Percentiles rank a stretch among this genome's conserved stretches.
phyloP scores from a whole-genome alignment of 2,888 invertebrate species.

The Suillia variegata region DNA sequence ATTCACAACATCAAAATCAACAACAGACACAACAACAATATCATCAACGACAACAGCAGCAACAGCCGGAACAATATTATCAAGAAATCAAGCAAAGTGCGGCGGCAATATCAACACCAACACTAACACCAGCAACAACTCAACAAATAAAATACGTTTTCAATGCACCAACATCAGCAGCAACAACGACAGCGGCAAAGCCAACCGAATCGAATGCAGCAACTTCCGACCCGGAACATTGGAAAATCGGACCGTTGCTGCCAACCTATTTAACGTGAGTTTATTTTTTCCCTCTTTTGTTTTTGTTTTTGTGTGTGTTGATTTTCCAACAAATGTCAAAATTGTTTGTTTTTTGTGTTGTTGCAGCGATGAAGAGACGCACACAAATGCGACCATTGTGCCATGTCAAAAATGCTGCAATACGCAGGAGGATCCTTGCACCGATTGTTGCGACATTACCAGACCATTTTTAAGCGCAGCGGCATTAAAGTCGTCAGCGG shows the following conservation, averaged over 20 bases:
- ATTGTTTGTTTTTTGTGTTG: too few species aligned
- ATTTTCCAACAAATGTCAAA: too few species aligned
- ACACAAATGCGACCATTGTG: conserved; percentile 17
- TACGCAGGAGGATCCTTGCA: conserved; percentile 23
- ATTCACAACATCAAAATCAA: conserved; percentile 23
- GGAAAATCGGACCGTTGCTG: conserved; percentile 9
- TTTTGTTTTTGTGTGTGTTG: neutral
- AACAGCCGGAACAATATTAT: neutral
- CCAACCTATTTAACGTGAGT: conserved; percentile 32
- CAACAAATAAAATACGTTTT: too few species aligned
- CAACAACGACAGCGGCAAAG: too few species aligned
- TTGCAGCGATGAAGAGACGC: neutral
- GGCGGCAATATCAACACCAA: conserved; percentile 16
- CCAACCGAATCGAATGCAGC: too few species aligned
- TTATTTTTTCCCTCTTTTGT: too few species aligned
- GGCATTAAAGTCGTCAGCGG: conserved; percentile 39
- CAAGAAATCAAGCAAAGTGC: neutral
- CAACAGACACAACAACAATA: conserved; percentile 13
- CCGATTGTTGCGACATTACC: conserved; percentile 23
- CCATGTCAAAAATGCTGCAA: conserved; percentile 36
- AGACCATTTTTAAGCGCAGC: conserved; percentile 38
- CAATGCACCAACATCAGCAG: too few species aligned
- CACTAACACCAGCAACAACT: conserved; percentile 1
- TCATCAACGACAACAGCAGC: conserved; percentile 5
- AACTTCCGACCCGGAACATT: neutral